phyloP scores from a whole-genome alignment of 2,797 vertebrate species.

The Eulemur rubriventer region DNA sequence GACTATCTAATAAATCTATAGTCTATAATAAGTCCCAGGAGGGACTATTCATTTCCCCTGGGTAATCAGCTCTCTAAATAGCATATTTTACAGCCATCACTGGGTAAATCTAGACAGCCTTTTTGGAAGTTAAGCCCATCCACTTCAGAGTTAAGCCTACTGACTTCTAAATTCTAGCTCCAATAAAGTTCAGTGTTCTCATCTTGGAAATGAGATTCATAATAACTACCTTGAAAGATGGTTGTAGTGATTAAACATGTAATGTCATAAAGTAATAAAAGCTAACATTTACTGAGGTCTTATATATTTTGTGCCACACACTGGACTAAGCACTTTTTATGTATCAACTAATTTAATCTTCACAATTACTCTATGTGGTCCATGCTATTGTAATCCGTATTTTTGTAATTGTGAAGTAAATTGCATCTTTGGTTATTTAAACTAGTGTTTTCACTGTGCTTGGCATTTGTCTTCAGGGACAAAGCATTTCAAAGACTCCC shows the following conservation, averaged over 20 bases:
- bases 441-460: not conserved
- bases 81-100: not conserved
- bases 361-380: too few relatives aligned
- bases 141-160: not conserved
- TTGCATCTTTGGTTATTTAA: not conserved
- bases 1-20: not conserved
- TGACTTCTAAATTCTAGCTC: not conserved
- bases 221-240: not conserved
- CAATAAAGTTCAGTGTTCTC: not conserved
- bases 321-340: not conserved
- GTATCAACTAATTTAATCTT: not conserved
- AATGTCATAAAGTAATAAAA: not conserved
- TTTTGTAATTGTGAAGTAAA: slow-evolving; percentile 11
- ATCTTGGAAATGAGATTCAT: not conserved
- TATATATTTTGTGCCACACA: not conserved
- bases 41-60: not conserved
- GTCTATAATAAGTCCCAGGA: not conserved
- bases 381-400: not conserved
- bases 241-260: not conserved
- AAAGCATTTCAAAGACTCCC: slow-evolving; percentile 78
- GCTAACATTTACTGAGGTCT: not conserved
- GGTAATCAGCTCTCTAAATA: too few relatives aligned
- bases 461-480: slow-evolving; percentile 68
- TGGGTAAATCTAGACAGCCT: not conserved
- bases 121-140: not conserved